phyloP scores from a whole-genome alignment of 2,113 vertebrate species.

The Trachemys scripta region DNA sequence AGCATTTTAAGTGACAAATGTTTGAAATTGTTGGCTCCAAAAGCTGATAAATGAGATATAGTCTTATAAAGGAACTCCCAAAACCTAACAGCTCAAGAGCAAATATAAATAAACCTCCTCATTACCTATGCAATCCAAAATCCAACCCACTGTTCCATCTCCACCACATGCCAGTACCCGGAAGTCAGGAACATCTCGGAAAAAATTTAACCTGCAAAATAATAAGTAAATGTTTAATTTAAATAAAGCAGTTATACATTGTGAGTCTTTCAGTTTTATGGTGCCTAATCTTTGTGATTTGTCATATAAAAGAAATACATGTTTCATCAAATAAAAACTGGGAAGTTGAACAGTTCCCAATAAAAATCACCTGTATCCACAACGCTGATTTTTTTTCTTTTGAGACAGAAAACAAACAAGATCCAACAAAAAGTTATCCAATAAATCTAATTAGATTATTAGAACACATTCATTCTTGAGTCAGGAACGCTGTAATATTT shows the following conservation, averaged over 20 bases:
- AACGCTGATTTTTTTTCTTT: background rate
- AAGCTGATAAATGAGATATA: background rate
- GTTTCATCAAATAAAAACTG: background rate
- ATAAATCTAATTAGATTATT: background rate
- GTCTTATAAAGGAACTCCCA: background rate
- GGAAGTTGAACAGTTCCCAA: background rate
- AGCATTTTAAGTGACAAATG: background rate
- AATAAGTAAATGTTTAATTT: constrained; percentile 42
- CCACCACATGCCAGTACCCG: constrained; percentile 94
- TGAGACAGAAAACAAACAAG: background rate
- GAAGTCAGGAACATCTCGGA: constrained; percentile 92
- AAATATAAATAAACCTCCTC: background rate
- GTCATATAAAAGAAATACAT: background rate
- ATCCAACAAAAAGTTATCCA: background rate
- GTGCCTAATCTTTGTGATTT: background rate
- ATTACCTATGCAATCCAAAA: constrained; percentile 96
- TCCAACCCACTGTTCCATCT: constrained; percentile 96
- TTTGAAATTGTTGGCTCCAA: background rate
- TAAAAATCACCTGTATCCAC: background rate
- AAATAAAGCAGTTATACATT: background rate
- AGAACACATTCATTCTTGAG: background rate
- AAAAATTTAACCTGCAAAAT: constrained; percentile 92
- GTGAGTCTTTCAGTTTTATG: background rate
- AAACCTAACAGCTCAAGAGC: background rate
- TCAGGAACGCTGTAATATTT: background rate